A percentile compares a stretch with the other conserved stretches of the same genome.
These are phyloP conservation scores for Dromaius novaehollandiae DNA, from an alignment of 2,113 vertebrate species.

Conservation along the genomic window DNA sequence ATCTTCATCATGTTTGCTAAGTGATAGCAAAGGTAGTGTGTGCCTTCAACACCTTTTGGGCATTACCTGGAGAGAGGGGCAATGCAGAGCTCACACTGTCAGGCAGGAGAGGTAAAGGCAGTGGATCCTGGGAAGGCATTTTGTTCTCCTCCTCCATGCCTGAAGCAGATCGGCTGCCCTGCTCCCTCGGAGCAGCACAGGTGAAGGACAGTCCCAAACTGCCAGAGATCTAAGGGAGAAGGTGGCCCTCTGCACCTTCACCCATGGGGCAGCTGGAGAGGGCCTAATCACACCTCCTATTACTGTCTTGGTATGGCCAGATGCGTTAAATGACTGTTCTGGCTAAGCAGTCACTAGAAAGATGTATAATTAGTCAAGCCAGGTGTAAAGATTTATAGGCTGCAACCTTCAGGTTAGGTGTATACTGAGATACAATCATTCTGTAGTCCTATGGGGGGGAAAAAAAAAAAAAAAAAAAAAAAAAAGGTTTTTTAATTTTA, in stretches of 20 bases:
- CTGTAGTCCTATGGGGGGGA: neutral
- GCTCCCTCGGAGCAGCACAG: neutral
- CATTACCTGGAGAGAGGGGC: neutral
- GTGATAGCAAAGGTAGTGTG: neutral
- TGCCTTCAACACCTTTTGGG: neutral
- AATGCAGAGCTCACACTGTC: neutral
- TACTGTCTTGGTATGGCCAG: neutral
- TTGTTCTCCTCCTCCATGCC: neutral
- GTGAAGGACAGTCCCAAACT: neutral
- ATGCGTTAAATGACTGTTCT: neutral
- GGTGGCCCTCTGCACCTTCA: neutral
- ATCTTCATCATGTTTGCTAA: neutral
- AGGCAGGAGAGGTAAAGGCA: neutral
- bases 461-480: neutral
- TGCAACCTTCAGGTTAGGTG: neutral
- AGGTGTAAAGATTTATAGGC: neutral
- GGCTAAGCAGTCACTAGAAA: neutral
- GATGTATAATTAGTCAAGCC: neutral
- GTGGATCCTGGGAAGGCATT: neutral
- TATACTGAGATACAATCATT: neutral
- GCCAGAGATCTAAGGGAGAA: neutral
- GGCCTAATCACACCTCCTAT: neutral
- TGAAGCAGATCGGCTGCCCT: fast-evolving
- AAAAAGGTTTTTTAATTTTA: neutral
- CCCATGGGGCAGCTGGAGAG: neutral